Conservation (phyloP, 2,888 invertebrate species). For the Miltochrista miniata region DNA sequence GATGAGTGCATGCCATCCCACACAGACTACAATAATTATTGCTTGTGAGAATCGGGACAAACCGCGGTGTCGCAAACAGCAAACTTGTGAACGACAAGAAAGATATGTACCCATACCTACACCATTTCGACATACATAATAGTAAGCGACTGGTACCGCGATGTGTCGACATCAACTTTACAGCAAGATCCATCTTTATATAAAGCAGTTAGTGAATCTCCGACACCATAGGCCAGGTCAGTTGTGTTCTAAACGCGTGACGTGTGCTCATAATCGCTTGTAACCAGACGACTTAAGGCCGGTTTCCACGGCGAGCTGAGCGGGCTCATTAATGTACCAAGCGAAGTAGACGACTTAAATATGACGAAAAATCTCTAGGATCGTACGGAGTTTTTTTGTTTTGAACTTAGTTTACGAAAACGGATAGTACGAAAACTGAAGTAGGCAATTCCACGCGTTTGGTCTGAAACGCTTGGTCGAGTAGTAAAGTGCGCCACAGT, state of each 20-base stretch:
- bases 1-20: slow-evolving; percentile 4
- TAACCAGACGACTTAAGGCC: not conserved
- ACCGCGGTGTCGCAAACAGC: slow-evolving; percentile 56
- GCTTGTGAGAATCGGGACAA: slow-evolving; percentile 58
- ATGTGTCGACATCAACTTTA: slow-evolving; percentile 53
- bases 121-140: slow-evolving; percentile 69
- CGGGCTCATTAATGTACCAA: too few relatives aligned
- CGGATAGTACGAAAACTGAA: too few relatives aligned
- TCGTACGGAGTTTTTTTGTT: too few relatives aligned
- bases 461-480: too few relatives aligned
- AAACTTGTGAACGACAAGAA: slow-evolving; percentile 56
- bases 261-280: not conserved
- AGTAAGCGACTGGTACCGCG: slow-evolving; percentile 35
- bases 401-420: too few relatives aligned
- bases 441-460: too few relatives aligned
- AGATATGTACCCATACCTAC: slow-evolving; percentile 35
- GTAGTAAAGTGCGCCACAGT: too few relatives aligned
- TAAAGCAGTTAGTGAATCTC: slow-evolving; percentile 36
- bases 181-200: slow-evolving; percentile 49
- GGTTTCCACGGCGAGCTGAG: too few relatives aligned
- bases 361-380: too few relatives aligned
- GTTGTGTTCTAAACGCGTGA: too few relatives aligned
- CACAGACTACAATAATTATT: slow-evolving; percentile 10
- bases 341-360: too few relatives aligned
- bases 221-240: slow-evolving; percentile 15